Percentiles rank a stretch among this genome's conserved stretches.
These are phyloP conservation scores for Zoanthus sansibaricus DNA, from an alignment of 92 coral and sea anemone species.

Conservation along the genomic window DNA sequence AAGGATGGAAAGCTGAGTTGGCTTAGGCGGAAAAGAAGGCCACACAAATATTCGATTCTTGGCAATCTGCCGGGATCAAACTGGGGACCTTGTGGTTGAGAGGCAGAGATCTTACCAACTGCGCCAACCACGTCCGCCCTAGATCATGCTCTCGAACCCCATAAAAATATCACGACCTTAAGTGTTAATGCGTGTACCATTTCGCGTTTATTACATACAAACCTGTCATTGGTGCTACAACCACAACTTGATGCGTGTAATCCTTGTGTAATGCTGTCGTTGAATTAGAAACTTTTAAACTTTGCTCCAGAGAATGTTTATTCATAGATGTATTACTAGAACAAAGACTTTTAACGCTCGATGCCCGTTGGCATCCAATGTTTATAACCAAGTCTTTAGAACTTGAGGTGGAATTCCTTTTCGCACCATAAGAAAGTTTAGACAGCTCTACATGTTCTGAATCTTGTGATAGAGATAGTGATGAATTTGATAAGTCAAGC, in stretches of 20 bases:
- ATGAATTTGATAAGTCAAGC: slow-evolving; percentile 5
- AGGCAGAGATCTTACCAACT: too few relatives aligned
- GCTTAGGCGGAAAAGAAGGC: too few relatives aligned
- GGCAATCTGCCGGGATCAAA: too few relatives aligned
- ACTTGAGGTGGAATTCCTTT: slow-evolving; percentile 17
- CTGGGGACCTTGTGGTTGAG: too few relatives aligned
- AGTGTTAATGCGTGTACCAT: too few relatives aligned
- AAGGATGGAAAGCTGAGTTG: too few relatives aligned
- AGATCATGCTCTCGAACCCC: too few relatives aligned
- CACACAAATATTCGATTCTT: too few relatives aligned
- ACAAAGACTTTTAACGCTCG: slow-evolving; percentile 16
- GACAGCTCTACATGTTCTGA: background rate
- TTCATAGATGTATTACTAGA: slow-evolving; percentile 35
- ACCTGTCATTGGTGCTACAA: slow-evolving; percentile 89
- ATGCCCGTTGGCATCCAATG: slow-evolving; percentile 39
- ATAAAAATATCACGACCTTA: too few relatives aligned
- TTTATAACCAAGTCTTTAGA: slow-evolving; percentile 9
- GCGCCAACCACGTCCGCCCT: too few relatives aligned
- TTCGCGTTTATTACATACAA: background rate
- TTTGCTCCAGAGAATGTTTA: slow-evolving; percentile 11
- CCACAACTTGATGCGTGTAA: slow-evolving; percentile 86
- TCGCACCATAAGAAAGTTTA: background rate
- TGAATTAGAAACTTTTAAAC: background rate
- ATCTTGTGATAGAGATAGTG: slow-evolving; percentile 16
- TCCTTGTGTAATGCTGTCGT: slow-evolving; percentile 45